Evolutionary conservation across 2,888 invertebrate species (phyloP), one percentile per base, ranked within the genome.

Genomic region (Dicycla oo): DNA sequence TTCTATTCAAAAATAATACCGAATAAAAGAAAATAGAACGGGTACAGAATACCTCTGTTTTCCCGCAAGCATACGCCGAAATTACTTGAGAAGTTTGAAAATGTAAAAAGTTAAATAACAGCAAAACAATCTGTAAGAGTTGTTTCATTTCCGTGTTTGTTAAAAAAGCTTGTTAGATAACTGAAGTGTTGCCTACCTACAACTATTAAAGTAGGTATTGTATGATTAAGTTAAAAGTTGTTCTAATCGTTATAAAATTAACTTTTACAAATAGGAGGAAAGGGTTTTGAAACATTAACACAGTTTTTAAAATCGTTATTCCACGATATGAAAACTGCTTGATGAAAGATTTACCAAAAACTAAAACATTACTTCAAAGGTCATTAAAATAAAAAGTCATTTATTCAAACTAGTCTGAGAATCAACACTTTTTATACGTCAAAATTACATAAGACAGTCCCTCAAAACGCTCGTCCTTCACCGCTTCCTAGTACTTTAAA

Each of bases 31-130:
- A 79, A 71, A 75, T 53, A 62, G 56, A 77, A 69, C 60, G 40
- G 62, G 53, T 61, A 61, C 23, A 75, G 58, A 60, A 64, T 65
- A 69, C 40, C 43, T 60, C 62, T 20, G 51, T 60, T 63, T 47
- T 11, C 20, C 77, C 64, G 76, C 80, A 76, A 80, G 62, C 68
- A 69, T 80, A 66, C 80, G 66, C 77, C 73, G 53, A 80, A 80
- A 80, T 80, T 73, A 80, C 73, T 78, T 79, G 47, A 67, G 34
- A 80, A 80, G 58, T 77, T 80, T 60, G 60, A 63, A 77, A 80
- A 80, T 80, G 73, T 80, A 80, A 69, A 80, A 80, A 80, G 80
- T 80, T 80, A 73, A 80, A 80, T 80, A 80, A 80, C 69, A 63
- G 56, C 77, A 60, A 73, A 80, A 80, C 69, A 77, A 80, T 76